A percentile compares a stretch with the other conserved stretches of the same genome.
Evolutionary conservation across 2,113 vertebrate genomes (phyloP).

Genomic region (Macrotis lagotis): DNA sequence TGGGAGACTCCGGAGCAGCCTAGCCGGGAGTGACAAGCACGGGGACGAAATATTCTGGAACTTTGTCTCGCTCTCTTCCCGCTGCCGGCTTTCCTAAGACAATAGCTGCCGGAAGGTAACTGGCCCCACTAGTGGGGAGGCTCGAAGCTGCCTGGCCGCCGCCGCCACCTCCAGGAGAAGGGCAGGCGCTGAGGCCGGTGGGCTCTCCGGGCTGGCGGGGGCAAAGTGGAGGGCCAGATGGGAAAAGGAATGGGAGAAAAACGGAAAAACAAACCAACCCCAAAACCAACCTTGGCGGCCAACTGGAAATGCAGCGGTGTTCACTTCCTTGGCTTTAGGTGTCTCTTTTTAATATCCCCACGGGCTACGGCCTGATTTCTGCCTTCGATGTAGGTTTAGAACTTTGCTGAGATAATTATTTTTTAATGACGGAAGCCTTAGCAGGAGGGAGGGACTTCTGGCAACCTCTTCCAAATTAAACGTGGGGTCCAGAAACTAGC

Average conservation of each 20-base stretch:
- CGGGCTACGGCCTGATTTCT: not conserved
- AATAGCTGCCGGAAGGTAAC: conserved; percentile 40
- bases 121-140: conserved; percentile 49
- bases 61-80: conserved; percentile 36
- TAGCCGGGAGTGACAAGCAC: conserved; percentile 47
- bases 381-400: not conserved
- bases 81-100: conserved; percentile 32
- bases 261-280: too few species aligned
- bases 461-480: not conserved
- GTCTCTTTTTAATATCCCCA: not conserved
- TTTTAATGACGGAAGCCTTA: not conserved
- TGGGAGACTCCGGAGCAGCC: not conserved
- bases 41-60: conserved; percentile 50
- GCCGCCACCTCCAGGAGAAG: too few species aligned
- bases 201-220: conserved; percentile 3
- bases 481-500: not conserved
- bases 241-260: conserved; percentile 50
- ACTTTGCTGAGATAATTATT: not conserved
- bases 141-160: not conserved
- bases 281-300: not conserved
- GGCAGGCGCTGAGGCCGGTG: too few species aligned
- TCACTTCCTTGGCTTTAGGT: not conserved
- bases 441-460: not conserved
- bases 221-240: not conserved
- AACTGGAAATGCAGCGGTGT: conserved; percentile 57